A percentile compares a stretch with the other conserved stretches of the same genome.
These are phyloP conservation scores for Cyclophora punctaria DNA, from an alignment of 2,888 invertebrate species.

Conservation along the genomic window DNA sequence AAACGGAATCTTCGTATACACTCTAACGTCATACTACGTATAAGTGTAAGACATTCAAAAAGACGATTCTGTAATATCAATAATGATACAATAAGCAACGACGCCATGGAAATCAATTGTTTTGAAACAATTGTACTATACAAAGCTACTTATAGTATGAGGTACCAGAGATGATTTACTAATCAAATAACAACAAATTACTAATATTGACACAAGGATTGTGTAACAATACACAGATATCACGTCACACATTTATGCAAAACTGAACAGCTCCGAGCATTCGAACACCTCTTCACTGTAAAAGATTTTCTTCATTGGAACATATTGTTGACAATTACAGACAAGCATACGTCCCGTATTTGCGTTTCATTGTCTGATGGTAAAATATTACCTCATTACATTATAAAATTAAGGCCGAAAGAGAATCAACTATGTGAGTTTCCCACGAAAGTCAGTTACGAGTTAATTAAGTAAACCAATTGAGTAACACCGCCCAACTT, in stretches of 20 bases:
- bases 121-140: no score
- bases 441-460: slow-evolving; percentile 25
- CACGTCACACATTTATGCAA: slow-evolving; percentile 15
- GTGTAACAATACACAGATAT: slow-evolving; percentile 1
- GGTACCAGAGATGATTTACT: no score
- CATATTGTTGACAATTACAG: slow-evolving; percentile 52
- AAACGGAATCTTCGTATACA: no score
- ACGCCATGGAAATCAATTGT: no score
- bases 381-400: neutral
- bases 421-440: slow-evolving; percentile 13
- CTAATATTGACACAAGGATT: no score
- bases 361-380: slow-evolving; percentile 17
- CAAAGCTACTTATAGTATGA: no score
- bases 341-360: slow-evolving; percentile 45
- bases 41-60: no score
- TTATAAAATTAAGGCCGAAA: slow-evolving; percentile 3
- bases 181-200: no score
- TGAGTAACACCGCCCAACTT: slow-evolving; percentile 12
- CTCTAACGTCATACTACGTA: no score
- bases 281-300: slow-evolving; percentile 5
- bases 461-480: slow-evolving; percentile 18
- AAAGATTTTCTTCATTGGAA: slow-evolving; percentile 32
- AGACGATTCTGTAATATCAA: no score
- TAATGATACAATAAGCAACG: no score
- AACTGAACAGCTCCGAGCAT: slow-evolving; percentile 22